Evolutionary conservation across 1,140 invertebrate genomes (phyloP).

Genomic region (Macrocentrus cingulum): DNA sequence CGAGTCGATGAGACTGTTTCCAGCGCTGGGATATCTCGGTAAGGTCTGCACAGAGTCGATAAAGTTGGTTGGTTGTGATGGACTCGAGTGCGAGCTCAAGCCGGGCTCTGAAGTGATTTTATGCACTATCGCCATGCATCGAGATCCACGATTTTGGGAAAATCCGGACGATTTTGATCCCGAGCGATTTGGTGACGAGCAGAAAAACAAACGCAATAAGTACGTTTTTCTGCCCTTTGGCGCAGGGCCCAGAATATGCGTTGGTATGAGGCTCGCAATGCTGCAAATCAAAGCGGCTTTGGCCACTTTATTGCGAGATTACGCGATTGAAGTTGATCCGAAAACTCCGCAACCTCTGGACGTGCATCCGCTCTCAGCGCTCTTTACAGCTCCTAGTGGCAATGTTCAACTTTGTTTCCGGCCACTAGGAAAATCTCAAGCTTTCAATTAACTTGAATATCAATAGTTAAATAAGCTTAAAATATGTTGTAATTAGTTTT

Average conservation of each 20-base stretch:
- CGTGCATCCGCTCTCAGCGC: conserved; percentile 13
- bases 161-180: conserved; percentile 69
- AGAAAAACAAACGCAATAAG: conserved; percentile 40
- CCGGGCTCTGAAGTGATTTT: conserved; percentile 45
- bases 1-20: conserved; percentile 50
- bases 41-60: conserved; percentile 46
- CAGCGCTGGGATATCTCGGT: conserved; percentile 39
- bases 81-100: conserved; percentile 25
- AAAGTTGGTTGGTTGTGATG: conserved; percentile 36
- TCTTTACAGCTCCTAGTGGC: background rate
- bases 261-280: conserved; percentile 57
- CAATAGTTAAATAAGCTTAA: too few species aligned
- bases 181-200: conserved; percentile 62
- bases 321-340: conserved; percentile 35
- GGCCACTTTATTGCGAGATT: conserved; percentile 44
- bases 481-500: background rate
- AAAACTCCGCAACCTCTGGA: conserved; percentile 33
- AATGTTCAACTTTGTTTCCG: conserved; percentile 15
- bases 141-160: conserved; percentile 59
- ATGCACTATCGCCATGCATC: conserved; percentile 47
- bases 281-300: conserved; percentile 58
- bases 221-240: conserved; percentile 63
- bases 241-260: conserved; percentile 62
- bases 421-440: too few species aligned
- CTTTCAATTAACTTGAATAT: too few species aligned